These are phyloP conservation scores for Synanthedon tipuliformis DNA, from an alignment of 2,888 invertebrate genomes.

Conservation along the genomic window DNA sequence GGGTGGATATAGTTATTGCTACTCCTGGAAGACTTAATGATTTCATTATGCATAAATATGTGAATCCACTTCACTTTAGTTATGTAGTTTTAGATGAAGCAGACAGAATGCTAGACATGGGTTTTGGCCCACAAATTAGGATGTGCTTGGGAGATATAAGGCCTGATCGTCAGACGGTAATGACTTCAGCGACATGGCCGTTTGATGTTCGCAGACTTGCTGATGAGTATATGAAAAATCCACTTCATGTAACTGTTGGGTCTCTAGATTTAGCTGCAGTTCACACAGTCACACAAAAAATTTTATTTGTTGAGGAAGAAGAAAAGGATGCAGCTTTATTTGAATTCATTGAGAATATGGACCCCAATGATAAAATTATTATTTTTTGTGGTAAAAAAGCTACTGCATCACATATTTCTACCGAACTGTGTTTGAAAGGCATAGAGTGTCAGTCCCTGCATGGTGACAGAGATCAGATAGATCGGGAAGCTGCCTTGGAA, in stretches of 20 bases:
- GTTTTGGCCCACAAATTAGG: slow-evolving; percentile 89
- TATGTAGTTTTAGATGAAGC: slow-evolving; percentile 94
- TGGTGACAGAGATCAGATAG: slow-evolving; percentile 86
- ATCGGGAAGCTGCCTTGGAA: slow-evolving; percentile 83
- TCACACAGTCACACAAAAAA: slow-evolving; percentile 85
- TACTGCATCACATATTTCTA: slow-evolving; percentile 84
- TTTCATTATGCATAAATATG: slow-evolving; percentile 75
- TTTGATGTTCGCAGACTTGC: slow-evolving; percentile 86
- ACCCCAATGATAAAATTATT: slow-evolving; percentile 83
- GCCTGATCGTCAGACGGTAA: slow-evolving; percentile 93
- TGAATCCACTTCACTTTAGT: slow-evolving; percentile 74
- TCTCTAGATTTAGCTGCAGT: slow-evolving; percentile 89
- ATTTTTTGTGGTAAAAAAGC: slow-evolving; percentile 92
- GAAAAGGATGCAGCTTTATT: slow-evolving; percentile 75
- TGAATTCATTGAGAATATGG: slow-evolving; percentile 78
- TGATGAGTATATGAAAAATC: slow-evolving; percentile 87
- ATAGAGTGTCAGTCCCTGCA: slow-evolving; percentile 85
- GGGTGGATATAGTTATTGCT: slow-evolving; percentile 95
- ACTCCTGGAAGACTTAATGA: slow-evolving; percentile 95
- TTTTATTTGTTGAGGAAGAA: slow-evolving; percentile 79
- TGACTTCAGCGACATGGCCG: slow-evolving; percentile 99
- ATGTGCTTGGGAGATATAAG: slow-evolving; percentile 83
- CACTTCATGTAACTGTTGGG: slow-evolving; percentile 91
- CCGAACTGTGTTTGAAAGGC: slow-evolving; percentile 79
- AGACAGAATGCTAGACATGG: slow-evolving; percentile 89